Conservation (phyloP, 2,888 invertebrate species). For the Macrosiphum euphorbiae region DNA sequence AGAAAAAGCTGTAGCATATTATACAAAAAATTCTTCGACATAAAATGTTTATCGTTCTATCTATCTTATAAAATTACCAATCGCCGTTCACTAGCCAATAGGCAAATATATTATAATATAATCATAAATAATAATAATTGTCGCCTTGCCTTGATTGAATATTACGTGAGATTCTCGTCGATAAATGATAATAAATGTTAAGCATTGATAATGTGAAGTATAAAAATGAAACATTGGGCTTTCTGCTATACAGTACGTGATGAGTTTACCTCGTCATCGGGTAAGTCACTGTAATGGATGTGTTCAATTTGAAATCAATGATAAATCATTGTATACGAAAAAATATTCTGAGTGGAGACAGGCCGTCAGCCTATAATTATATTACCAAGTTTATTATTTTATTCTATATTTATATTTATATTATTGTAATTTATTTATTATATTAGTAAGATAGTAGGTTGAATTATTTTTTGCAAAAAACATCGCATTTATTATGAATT, state of each 20-base stretch:
- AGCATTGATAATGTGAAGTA: background rate
- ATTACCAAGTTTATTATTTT: background rate
- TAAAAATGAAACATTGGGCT: background rate
- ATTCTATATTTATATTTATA: background rate
- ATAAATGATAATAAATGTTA: background rate
- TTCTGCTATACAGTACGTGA: background rate
- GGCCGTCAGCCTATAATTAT: background rate
- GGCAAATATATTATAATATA: background rate
- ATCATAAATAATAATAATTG: background rate
- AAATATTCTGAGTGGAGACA: background rate
- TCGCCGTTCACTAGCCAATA: background rate
- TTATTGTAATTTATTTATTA: background rate
- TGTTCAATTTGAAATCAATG: too few species aligned
- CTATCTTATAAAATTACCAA: background rate
- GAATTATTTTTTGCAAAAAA: background rate
- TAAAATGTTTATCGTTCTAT: background rate
- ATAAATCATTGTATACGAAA: too few species aligned
- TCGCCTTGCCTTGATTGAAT: background rate
- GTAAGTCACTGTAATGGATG: too few species aligned
- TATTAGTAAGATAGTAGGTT: background rate
- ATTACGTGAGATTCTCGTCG: background rate
- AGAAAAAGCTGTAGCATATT: background rate
- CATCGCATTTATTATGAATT: background rate
- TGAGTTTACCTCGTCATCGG: too few species aligned
- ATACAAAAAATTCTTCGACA: background rate